A percentile compares a stretch with the other conserved stretches of the same genome.
Conservation (phyloP, 2,113 vertebrate genomes). For the Saimiri boliviensis region DNA sequence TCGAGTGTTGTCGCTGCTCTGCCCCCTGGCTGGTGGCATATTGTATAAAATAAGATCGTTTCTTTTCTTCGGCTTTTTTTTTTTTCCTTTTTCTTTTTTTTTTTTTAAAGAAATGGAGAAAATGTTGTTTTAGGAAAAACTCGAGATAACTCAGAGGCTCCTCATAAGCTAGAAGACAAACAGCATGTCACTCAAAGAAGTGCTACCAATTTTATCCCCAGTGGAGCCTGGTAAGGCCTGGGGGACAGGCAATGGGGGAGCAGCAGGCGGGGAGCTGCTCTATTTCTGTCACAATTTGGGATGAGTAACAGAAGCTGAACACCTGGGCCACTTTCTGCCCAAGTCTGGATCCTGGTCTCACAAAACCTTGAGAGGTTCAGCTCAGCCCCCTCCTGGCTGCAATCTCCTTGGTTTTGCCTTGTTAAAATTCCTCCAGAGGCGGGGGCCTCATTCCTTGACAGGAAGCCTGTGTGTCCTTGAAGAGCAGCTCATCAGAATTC, state of each 20-base stretch:
- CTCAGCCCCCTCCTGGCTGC: neutral
- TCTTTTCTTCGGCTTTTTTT: slow-evolving; percentile 39
- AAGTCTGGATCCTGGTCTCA: neutral
- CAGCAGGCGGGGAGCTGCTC: rapidly evolving
- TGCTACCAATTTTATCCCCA: slow-evolving; percentile 51
- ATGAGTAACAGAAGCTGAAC: no score
- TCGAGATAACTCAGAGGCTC: slow-evolving; percentile 74
- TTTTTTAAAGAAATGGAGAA: slow-evolving; percentile 63
- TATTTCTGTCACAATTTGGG: neutral
- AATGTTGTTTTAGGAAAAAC: slow-evolving; percentile 78
- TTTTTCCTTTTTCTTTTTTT: slow-evolving; percentile 20
- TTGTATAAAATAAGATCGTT: slow-evolving; percentile 80
- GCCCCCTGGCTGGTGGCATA: slow-evolving; percentile 79
- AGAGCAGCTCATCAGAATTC: neutral
- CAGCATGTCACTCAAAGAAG: slow-evolving; percentile 46
- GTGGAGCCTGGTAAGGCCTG: neutral
- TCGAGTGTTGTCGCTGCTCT: slow-evolving; percentile 70
- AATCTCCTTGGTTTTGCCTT: neutral
- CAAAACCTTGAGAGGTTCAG: neutral
- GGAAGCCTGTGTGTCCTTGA: neutral
- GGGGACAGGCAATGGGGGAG: neutral
- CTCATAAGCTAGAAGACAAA: slow-evolving; percentile 75
- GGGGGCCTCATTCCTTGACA: neutral
- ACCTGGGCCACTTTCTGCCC: neutral
- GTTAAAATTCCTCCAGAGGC: slow-evolving; percentile 47